Evolutionary conservation across 2,113 vertebrate genomes (phyloP), one percentile per base, ranked within the genome.

Genomic region (Podarcis raffonei): DNA sequence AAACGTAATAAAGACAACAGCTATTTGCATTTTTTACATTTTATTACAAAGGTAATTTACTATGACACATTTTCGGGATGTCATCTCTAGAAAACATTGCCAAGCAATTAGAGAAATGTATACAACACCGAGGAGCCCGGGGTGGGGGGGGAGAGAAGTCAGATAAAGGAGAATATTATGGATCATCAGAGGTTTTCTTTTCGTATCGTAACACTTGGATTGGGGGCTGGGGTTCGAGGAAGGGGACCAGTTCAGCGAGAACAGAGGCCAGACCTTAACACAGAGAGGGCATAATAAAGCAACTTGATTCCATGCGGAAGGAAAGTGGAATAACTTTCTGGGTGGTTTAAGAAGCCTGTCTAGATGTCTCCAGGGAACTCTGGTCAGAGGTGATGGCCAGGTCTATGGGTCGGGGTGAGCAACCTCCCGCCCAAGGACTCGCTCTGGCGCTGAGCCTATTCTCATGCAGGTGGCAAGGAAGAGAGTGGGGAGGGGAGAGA

Each of bases 31-130:
- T 97, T 97, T 96, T 98, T 98, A 97, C 97, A 97, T 97, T 97
- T 98, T 98, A 97, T 97, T 98, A 98, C 97, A 97, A 97, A 98
- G 97, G 97, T 99, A 98, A 98, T 99, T 97, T 98, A 99, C 98
- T 98, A 98, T 98, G 98, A 98, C 97, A 98, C 97, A 98, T 97
- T 98, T 79, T 97, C 96, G 96, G 97, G 96, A 96, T 95, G 97
- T 97, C 97, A 98, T 98, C 97, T 97, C 97, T 97, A 97, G 87
- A 97, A 97, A 97, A 97, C 96, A 97, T 97, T 97, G 97, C 95
- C 96, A 97, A 96, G 97, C 97, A 97, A 97, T 98, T 98, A 97
- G 96, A 96, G 95, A 37, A 92, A 94, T 94, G 95, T 96, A 96
- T 96, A 97, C 94, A 96, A 94, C 96, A 94, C 93, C 95, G 87